Percentiles rank a stretch among this genome's conserved stretches.
phyloP scores from a whole-genome alignment of 2,113 vertebrate species.

The Toxotes jaculatrix region DNA sequence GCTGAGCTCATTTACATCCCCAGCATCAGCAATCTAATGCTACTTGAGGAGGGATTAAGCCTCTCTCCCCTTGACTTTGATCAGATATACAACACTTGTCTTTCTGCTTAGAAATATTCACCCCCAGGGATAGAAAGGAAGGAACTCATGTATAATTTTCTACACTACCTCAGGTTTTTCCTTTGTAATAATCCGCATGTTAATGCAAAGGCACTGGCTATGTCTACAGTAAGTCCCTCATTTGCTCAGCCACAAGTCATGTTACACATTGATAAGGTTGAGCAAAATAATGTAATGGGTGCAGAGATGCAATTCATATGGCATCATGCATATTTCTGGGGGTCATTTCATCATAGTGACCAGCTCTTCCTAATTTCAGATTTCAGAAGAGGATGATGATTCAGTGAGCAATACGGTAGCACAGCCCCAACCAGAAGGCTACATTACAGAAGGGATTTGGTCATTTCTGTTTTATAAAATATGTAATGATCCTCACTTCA shows the following conservation, averaged over 20 bases:
- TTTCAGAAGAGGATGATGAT: neutral
- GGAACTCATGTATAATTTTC: slow-evolving; percentile 70
- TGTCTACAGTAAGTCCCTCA: slow-evolving; percentile 51
- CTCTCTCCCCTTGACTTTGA: slow-evolving; percentile 78
- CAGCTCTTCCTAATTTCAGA: neutral
- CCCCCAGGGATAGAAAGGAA: slow-evolving; percentile 63
- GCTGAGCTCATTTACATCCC: slow-evolving; percentile 81
- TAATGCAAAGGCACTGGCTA: slow-evolving; percentile 60
- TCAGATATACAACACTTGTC: slow-evolving; percentile 82
- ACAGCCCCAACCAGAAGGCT: neutral
- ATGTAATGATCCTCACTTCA: neutral
- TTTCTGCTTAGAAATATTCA: slow-evolving; percentile 78
- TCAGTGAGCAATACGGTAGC: neutral
- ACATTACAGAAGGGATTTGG: neutral
- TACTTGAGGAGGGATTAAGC: slow-evolving; percentile 82
- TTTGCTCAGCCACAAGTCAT: slow-evolving; percentile 55
- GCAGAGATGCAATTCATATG: slow-evolving; percentile 25
- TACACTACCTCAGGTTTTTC: slow-evolving; percentile 64
- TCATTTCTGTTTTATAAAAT: slow-evolving; percentile 10
- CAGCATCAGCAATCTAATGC: slow-evolving; percentile 78
- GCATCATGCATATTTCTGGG: slow-evolving; percentile 30
- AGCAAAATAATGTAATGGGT: slow-evolving; percentile 4
- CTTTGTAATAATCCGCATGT: slow-evolving; percentile 68
- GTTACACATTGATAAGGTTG: slow-evolving; percentile 54
- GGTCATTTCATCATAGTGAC: slow-evolving; percentile 34